These are phyloP conservation scores for Carassius carassius DNA, from an alignment of 2,113 vertebrate species.

Conservation along the genomic window DNA sequence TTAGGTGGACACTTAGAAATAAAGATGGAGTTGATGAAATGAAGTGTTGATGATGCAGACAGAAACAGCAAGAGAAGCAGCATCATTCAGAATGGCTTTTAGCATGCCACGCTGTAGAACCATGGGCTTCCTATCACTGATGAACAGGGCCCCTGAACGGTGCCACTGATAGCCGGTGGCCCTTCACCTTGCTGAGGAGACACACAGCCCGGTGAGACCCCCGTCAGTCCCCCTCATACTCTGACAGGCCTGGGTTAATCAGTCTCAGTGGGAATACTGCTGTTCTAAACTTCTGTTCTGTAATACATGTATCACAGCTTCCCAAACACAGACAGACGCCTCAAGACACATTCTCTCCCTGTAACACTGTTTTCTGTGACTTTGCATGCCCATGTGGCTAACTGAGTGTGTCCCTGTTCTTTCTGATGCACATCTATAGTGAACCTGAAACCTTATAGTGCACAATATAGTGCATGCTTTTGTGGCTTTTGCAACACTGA, in stretches of 20 bases:
- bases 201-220: conserved; percentile 80
- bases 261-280: conserved; percentile 85
- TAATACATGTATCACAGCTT: conserved; percentile 30
- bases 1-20: neutral
- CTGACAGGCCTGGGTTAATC: conserved; percentile 89
- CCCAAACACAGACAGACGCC: conserved; percentile 27
- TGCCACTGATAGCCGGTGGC: conserved; percentile 38
- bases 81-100: neutral
- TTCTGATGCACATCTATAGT: neutral
- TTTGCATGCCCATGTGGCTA: conserved; percentile 32
- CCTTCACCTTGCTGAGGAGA: conserved; percentile 64
- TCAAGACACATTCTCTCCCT: conserved; percentile 32
- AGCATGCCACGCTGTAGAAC: neutral
- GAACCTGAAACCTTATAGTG: neutral
- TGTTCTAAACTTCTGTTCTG: conserved; percentile 14
- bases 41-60: neutral
- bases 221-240: conserved; percentile 85
- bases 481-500: neutral
- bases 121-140: neutral
- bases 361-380: neutral
- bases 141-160: neutral
- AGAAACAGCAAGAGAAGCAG: neutral
- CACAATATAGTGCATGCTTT: neutral
- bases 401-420: conserved; percentile 6
- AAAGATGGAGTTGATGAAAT: neutral